Conservation (phyloP, 2,888 invertebrate species). For the Euzophera pinguis region DNA sequence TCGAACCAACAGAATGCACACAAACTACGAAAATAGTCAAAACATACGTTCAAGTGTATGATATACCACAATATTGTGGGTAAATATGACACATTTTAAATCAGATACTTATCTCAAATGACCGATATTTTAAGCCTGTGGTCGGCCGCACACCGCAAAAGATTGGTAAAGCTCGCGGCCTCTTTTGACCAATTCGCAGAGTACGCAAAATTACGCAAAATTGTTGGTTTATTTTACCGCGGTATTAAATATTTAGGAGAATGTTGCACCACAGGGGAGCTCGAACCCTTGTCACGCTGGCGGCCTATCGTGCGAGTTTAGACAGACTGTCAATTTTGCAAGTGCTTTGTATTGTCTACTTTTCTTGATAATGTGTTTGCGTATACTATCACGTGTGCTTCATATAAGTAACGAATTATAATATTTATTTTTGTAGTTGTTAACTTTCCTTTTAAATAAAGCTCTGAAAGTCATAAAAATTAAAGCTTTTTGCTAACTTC, state of each 20-base stretch:
- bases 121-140: slow-evolving; percentile 30
- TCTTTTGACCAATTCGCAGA: slow-evolving; percentile 21
- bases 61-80: not conserved
- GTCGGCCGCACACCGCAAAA: slow-evolving; percentile 48
- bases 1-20: not conserved
- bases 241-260: slow-evolving; percentile 12
- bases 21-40: not conserved
- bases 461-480: too few relatives aligned
- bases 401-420: too few relatives aligned
- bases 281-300: slow-evolving; percentile 8
- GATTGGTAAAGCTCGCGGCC: slow-evolving; percentile 25
- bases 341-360: not conserved
- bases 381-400: not conserved
- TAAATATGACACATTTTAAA: not conserved
- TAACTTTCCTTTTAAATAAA: too few relatives aligned
- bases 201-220: slow-evolving; percentile 9
- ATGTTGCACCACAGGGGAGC: slow-evolving; percentile 1
- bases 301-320: slow-evolving; percentile 3
- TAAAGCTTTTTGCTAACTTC: too few relatives aligned
- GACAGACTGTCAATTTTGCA: slow-evolving; percentile 14
- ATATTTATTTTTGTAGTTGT: too few relatives aligned
- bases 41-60: not conserved
- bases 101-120: not conserved
- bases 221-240: slow-evolving; percentile 5
- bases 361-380: not conserved